A percentile compares a stretch with the other conserved stretches of the same genome.
Conservation (phyloP, 2,888 invertebrate species). For the Eupithecia subfuscata region DNA sequence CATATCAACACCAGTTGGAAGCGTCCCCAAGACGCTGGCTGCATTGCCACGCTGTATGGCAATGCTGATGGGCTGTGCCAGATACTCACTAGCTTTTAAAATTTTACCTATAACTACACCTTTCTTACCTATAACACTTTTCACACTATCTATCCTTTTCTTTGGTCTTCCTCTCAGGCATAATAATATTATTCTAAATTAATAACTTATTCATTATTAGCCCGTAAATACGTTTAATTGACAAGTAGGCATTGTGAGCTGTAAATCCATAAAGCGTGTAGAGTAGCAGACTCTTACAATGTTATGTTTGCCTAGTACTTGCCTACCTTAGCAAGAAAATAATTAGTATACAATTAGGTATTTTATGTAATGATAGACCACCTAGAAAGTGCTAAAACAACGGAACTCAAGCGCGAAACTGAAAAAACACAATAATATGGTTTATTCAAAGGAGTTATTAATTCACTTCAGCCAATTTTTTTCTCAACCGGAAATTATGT, state of each 20-base stretch:
- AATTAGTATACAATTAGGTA: background rate
- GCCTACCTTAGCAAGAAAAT: background rate
- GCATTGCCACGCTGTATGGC: too few species aligned
- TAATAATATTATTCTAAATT: too few species aligned
- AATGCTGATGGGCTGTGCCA: too few species aligned
- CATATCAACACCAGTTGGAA: too few species aligned
- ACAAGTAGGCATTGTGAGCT: background rate
- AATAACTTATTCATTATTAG: background rate
- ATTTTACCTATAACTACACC: too few species aligned
- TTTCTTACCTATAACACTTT: too few species aligned
- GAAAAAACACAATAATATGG: background rate
- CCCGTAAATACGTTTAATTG: background rate
- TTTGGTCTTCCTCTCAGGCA: too few species aligned
- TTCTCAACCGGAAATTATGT: background rate
- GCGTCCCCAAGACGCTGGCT: too few species aligned
- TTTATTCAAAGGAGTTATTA: background rate
- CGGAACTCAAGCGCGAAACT: background rate
- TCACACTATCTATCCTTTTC: too few species aligned
- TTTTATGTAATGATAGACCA: conserved; percentile 5
- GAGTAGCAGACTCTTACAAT: background rate
- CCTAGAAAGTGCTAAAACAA: background rate
- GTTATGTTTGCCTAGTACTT: conserved; percentile 2
- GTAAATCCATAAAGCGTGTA: conserved; percentile 2
- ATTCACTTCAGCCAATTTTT: background rate
- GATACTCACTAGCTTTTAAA: too few species aligned